phyloP scores from a whole-genome alignment of 1,140 invertebrate species.

The Nomia melanderi region DNA sequence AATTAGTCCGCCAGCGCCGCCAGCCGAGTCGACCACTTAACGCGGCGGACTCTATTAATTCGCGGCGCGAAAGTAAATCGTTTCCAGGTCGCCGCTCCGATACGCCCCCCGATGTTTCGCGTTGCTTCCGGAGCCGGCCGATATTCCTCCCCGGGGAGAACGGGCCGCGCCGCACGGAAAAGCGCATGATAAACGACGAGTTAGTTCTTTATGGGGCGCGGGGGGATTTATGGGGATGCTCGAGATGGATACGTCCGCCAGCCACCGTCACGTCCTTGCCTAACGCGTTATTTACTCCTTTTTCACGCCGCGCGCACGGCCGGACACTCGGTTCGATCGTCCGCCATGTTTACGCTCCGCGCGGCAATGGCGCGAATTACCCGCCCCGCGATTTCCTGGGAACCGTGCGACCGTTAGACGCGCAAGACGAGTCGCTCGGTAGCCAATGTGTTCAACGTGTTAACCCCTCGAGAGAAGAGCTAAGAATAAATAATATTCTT shows the following conservation, averaged over 20 bases:
- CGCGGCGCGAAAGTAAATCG: neutral
- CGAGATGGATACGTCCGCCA: constrained; percentile 36
- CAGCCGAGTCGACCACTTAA: neutral
- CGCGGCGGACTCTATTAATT: constrained; percentile 19
- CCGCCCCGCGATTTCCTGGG: too few species aligned
- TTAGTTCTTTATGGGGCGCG: constrained; percentile 51
- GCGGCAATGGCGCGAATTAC: too few species aligned
- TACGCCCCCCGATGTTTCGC: too few species aligned
- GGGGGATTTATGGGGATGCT: constrained; percentile 52
- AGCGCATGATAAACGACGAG: constrained; percentile 58
- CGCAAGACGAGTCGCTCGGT: too few species aligned
- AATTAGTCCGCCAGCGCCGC: constrained; percentile 7
- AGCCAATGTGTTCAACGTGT: too few species aligned
- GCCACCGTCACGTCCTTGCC: constrained; percentile 36
- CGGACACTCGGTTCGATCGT: too few species aligned
- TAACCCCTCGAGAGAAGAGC: too few species aligned
- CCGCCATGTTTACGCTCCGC: too few species aligned
- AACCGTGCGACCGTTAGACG: too few species aligned
- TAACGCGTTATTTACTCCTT: constrained; percentile 23
- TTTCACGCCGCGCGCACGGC: neutral
- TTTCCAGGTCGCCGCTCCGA: neutral
- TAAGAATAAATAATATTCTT: too few species aligned
- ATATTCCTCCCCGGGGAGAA: constrained; percentile 26
- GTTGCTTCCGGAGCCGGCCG: neutral
- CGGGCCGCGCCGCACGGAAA: constrained; percentile 26